phyloP scores from a whole-genome alignment of 2,888 invertebrate species.

The Azorinus chamasolen region DNA sequence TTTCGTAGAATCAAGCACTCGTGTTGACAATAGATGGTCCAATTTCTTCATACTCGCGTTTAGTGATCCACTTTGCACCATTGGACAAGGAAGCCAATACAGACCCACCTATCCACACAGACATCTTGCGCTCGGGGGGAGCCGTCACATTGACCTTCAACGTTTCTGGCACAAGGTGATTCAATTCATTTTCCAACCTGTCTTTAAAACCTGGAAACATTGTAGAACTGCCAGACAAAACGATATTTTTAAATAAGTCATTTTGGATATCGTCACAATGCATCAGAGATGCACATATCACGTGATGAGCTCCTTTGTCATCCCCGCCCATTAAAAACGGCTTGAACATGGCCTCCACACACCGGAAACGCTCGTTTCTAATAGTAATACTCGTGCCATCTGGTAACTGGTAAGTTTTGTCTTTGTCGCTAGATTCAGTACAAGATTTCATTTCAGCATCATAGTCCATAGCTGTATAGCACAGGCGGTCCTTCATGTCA shows the following conservation, averaged over 20 bases:
- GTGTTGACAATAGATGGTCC: conserved; percentile 98
- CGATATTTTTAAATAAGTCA: conserved; percentile 63
- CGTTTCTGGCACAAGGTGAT: conserved; percentile 65
- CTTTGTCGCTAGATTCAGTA: conserved; percentile 87
- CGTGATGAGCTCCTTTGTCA: conserved; percentile 73
- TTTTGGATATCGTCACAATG: conserved; percentile 61
- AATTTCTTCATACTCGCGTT: conserved; percentile 94
- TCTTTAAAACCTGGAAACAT: conserved; percentile 76
- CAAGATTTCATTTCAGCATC: conserved; percentile 73
- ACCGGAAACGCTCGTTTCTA: conserved; percentile 82
- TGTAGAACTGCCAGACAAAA: conserved; percentile 77
- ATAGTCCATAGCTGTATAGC: conserved; percentile 67
- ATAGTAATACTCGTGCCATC: conserved; percentile 83
- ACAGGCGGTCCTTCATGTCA: conserved; percentile 72
- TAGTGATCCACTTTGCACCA: conserved; percentile 59
- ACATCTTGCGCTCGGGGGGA: conserved; percentile 85
- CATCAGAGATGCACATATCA: conserved; percentile 66
- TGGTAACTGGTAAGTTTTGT: conserved; percentile 82
- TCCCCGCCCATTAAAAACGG: conserved; percentile 79
- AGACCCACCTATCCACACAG: conserved; percentile 75
- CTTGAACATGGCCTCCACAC: conserved; percentile 81
- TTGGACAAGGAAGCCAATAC: conserved; percentile 65
- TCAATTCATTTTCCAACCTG: conserved; percentile 72
- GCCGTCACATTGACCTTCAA: conserved; percentile 69
- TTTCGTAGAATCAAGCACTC: no score